These are phyloP conservation scores for Bemisia tabaci DNA, from an alignment of 1,140 invertebrate genomes.

Conservation along the genomic window DNA sequence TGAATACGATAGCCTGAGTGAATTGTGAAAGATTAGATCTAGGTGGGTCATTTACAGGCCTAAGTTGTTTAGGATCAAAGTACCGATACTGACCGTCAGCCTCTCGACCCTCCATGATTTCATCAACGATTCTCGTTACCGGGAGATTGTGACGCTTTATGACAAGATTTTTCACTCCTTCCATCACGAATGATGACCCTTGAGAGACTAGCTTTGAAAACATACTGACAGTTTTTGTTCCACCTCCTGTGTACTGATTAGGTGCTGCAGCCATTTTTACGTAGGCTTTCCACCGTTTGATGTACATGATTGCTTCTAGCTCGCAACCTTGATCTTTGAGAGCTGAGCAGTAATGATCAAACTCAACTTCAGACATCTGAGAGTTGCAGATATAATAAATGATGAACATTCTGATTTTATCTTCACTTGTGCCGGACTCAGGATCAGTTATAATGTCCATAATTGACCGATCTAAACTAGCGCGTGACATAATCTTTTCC, in stretches of 20 bases:
- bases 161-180: conserved; percentile 98
- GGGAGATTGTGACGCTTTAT: conserved; percentile 90
- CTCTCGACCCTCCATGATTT: conserved; percentile 70
- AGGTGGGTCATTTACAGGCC: conserved; percentile 41
- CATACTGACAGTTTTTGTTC: conserved; percentile 94
- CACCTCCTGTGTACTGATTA: conserved; percentile 77
- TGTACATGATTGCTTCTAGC: conserved; percentile 63
- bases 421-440: conserved; percentile 72
- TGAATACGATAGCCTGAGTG: conserved; percentile 87
- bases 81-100: conserved; percentile 61
- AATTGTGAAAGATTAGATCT: conserved; percentile 39
- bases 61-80: conserved; percentile 82
- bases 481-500: conserved; percentile 89
- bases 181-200: conserved; percentile 97
- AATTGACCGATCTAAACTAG: conserved; percentile 55
- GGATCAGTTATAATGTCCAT: conserved; percentile 72
- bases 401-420: conserved; percentile 89
- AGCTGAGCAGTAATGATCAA: conserved; percentile 64
- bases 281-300: conserved; percentile 82
- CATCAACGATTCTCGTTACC: conserved; percentile 81
- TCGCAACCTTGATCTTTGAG: conserved; percentile 74
- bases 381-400: conserved; percentile 83
- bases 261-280: conserved; percentile 59
- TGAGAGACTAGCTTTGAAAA: conserved; percentile 95
- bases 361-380: conserved; percentile 66